Evolutionary conservation across 2,888 invertebrate genomes (phyloP).

Genomic region (Dryadula phaetusa): DNA sequence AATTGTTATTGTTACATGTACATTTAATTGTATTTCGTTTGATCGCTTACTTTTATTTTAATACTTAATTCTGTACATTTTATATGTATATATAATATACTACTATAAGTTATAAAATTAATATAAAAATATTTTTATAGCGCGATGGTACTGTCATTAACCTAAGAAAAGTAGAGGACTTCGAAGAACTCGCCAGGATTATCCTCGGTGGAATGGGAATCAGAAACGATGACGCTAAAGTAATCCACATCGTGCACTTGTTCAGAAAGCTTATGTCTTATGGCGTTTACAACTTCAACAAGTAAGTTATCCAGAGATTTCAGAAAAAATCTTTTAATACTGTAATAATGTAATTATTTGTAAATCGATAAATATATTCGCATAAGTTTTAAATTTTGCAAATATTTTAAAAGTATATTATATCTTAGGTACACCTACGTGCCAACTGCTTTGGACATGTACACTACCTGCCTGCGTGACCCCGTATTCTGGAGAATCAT

Average conservation of each 20-base stretch:
- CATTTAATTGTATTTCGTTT: no score
- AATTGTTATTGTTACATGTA: no score
- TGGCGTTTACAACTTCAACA: conserved; percentile 68
- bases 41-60: no score
- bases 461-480: conserved; percentile 87
- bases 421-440: conserved; percentile 71
- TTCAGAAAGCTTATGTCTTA: conserved; percentile 70
- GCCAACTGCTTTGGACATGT: conserved; percentile 86
- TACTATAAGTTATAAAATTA: conserved; percentile 12
- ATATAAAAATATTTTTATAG: conserved; percentile 52
- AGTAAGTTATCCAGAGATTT: conserved; percentile 56
- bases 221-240: conserved; percentile 82
- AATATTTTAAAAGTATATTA: conserved; percentile 10
- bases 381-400: not conserved
- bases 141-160: conserved; percentile 85
- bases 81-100: no score
- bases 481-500: conserved; percentile 89
- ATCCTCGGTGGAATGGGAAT: conserved; percentile 86
- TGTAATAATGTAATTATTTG: not conserved
- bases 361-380: not conserved
- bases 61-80: no score
- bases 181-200: conserved; percentile 87
- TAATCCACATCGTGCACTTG: conserved; percentile 70
- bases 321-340: not conserved
- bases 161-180: conserved; percentile 86